Evolutionary conservation across 2,113 vertebrate genomes (phyloP).

Genomic region (Dascyllus trimaculatus): DNA sequence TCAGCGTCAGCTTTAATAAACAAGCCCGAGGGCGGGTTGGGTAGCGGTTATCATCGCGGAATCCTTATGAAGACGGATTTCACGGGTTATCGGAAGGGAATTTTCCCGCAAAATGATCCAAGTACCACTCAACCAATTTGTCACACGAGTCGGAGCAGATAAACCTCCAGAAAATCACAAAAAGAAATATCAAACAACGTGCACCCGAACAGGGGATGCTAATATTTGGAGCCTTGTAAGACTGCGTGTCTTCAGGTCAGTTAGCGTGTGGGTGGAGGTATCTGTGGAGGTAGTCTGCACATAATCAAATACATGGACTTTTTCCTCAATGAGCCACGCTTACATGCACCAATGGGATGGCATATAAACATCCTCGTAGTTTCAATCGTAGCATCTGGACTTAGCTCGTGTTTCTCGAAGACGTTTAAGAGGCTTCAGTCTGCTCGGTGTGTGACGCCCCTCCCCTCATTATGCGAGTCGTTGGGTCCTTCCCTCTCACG

Average conservation of each 20-base stretch:
- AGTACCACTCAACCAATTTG: background rate
- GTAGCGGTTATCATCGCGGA: conserved; percentile 18
- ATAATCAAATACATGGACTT: too few species aligned
- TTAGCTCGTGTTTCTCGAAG: too few species aligned
- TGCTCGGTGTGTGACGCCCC: too few species aligned
- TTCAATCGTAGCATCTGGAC: too few species aligned
- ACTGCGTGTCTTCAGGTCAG: background rate
- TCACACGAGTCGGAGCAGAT: background rate
- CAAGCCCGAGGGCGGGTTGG: conserved; percentile 12
- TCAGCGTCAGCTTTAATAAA: conserved; percentile 56
- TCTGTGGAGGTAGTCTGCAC: too few species aligned
- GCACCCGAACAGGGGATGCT: conserved; percentile 16
- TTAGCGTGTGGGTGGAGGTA: background rate
- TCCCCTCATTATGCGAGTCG: too few species aligned
- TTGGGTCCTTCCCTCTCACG: too few species aligned
- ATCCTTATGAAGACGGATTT: conserved; percentile 2
- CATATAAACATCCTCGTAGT: too few species aligned
- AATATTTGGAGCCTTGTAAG: background rate
- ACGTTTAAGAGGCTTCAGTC: too few species aligned
- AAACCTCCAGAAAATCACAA: background rate
- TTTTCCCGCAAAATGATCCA: conserved; percentile 26
- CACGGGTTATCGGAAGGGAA: conserved; percentile 19
- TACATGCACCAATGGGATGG: too few species aligned
- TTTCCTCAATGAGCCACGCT: too few species aligned
- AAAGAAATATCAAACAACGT: conserved; percentile 2